A percentile compares a stretch with the other conserved stretches of the same genome.
Evolutionary conservation across 2,113 vertebrate genomes (phyloP).

Genomic region (Callorhinus ursinus): DNA sequence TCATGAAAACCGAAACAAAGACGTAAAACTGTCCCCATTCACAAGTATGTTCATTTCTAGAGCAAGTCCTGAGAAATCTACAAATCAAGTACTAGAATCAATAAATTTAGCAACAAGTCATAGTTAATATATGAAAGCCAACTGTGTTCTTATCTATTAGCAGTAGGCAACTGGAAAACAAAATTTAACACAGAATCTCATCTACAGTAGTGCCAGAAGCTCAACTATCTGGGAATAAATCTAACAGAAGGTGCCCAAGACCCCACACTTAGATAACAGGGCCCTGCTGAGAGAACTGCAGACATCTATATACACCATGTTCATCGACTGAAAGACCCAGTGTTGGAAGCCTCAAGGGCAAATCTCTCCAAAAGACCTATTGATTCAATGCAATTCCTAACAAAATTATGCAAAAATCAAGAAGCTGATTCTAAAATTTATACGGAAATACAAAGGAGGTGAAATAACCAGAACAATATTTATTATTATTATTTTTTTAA

Average conservation of each 20-base stretch:
- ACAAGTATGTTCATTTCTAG: not conserved
- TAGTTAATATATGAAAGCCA: not conserved
- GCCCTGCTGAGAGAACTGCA: fast-evolving
- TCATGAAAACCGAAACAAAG: not conserved
- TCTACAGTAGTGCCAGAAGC: not conserved
- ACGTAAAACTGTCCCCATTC: not conserved
- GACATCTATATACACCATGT: not conserved
- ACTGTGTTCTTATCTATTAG: not conserved
- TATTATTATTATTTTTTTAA: not conserved
- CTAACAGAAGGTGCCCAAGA: not conserved
- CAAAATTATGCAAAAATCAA: not conserved
- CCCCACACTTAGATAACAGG: too few species aligned
- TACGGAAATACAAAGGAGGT: not conserved
- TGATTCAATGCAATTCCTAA: not conserved
- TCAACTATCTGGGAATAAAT: not conserved
- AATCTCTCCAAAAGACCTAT: not conserved
- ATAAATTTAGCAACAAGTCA: not conserved
- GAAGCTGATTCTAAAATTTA: not conserved
- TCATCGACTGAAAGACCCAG: not conserved
- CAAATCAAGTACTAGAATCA: not conserved
- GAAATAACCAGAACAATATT: not conserved
- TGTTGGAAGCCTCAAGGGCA: not conserved
- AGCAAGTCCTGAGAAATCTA: not conserved
- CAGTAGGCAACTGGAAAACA: not conserved
- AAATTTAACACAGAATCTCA: not conserved